Evolutionary conservation across 2,888 invertebrate genomes (phyloP), one percentile per base, ranked within the genome.

Genomic region (Lymantria monacha): DNA sequence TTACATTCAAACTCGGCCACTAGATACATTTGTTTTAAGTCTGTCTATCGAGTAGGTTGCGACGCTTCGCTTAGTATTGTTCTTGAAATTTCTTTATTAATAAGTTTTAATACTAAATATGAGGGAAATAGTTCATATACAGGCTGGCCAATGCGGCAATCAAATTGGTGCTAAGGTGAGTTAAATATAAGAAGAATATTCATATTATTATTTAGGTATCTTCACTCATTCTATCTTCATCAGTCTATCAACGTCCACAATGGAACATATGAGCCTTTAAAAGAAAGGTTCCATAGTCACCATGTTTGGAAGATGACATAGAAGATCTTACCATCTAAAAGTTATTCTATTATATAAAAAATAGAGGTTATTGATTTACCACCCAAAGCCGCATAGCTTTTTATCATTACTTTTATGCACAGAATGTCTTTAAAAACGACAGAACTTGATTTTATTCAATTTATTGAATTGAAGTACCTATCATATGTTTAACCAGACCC

Each of bases 41-140:
- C 70, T 61, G 62, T 72, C 70, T 61, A 60, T 83, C 82, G 70
- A 79, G 81, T 76, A 71, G 83, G 85, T 79, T 74, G 73, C 71
- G 73, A 48, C 61, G 46, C 53, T 46, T 61, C 61, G 53, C 49
- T 63, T 63, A 65, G 59, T 66, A 58, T 62, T 53, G 59, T 9
- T 41, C 22, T 38, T 11, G 53, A 59, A 63, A 57, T 37, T 58
- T 50, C 12, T 59, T 64, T 55, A 57, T 63, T 63, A 43, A 62
- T 72, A 70, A 66, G 67, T 58, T 63, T 69, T 61, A 65, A 66
- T 70, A 74, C 64, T 76, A 59, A 66, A 55, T 42, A 96, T 96
- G 96, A 93, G 96, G 81, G 96, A 96, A 92, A 96, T 96, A 74
- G 95, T 95, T 53, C 95, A 95, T 73, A 93, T 96, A 72, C 96